Conservation (phyloP, 2,113 vertebrate species). For the Passer domesticus region DNA sequence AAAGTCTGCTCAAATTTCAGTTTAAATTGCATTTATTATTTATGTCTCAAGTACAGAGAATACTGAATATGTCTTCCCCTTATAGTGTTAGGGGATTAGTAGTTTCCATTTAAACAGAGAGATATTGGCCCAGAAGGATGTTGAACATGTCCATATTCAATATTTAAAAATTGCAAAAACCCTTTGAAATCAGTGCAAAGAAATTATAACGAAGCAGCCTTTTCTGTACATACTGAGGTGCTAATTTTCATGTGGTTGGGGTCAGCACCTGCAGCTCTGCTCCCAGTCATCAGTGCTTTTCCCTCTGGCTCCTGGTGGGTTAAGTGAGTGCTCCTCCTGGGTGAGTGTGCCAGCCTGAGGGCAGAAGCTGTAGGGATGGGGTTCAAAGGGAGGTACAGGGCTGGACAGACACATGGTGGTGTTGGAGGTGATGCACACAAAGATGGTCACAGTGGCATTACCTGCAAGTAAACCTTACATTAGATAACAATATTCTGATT, state of each 20-base stretch:
- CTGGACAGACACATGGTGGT: not conserved
- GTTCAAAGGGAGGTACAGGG: not conserved
- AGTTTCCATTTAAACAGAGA: slow-evolving; percentile 16
- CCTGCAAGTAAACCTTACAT: not conserved
- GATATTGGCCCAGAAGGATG: not conserved
- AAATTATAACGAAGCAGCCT: not conserved
- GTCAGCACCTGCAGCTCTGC: not conserved
- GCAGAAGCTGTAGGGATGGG: not conserved
- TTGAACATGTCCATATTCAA: not conserved
- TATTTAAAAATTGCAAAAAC: not conserved
- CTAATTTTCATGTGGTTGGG: not conserved
- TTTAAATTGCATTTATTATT: slow-evolving; percentile 73
- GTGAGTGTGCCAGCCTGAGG: not conserved
- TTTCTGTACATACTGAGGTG: not conserved
- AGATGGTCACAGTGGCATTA: not conserved
- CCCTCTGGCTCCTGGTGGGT: not conserved
- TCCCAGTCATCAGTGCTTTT: not conserved
- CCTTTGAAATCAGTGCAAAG: not conserved
- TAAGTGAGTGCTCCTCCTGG: not conserved
- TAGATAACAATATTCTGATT: not conserved
- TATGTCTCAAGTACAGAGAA: slow-evolving; percentile 42
- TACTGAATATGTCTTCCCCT: slow-evolving; percentile 8
- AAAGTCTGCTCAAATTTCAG: slow-evolving; percentile 65
- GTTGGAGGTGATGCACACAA: not conserved
- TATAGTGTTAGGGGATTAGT: not conserved